Evolutionary conservation across 2,888 invertebrate species (phyloP).

Genomic region (Xestia sexstrigata): DNA sequence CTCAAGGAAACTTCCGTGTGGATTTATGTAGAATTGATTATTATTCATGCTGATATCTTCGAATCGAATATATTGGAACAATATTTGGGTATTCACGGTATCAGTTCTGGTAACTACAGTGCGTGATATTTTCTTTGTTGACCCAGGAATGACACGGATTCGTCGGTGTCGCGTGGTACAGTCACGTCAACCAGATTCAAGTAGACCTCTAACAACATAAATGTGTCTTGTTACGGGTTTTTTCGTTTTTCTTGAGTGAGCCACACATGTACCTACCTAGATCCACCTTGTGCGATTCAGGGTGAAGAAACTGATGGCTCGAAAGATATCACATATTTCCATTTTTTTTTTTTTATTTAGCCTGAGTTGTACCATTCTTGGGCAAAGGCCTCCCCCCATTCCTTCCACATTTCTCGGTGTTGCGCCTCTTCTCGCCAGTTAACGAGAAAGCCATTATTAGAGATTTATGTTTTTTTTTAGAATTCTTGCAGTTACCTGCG

Average conservation of each 20-base stretch:
- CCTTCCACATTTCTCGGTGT: too few relatives aligned
- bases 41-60: slow-evolving; percentile 39
- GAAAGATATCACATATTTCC: background rate
- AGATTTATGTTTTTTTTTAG: too few relatives aligned
- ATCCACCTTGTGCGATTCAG: background rate
- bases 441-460: too few relatives aligned
- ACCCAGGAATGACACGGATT: slow-evolving; percentile 39
- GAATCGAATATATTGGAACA: slow-evolving; percentile 36
- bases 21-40: slow-evolving; percentile 42
- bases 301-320: background rate
- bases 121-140: slow-evolving; percentile 40
- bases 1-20: slow-evolving; percentile 54
- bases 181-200: slow-evolving; percentile 6
- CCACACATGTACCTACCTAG: background rate
- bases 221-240: slow-evolving; percentile 17
- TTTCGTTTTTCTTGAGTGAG: background rate
- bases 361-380: too few relatives aligned
- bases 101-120: slow-evolving; percentile 44
- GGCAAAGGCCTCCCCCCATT: too few relatives aligned
- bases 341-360: background rate
- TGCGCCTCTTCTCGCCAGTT: too few relatives aligned
- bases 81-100: slow-evolving; percentile 30
- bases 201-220: background rate
- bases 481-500: too few relatives aligned
- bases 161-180: background rate